Percentiles rank a stretch among this genome's conserved stretches.
Conservation (phyloP, 2,113 vertebrate genomes). For the Pao palembangensis region DNA sequence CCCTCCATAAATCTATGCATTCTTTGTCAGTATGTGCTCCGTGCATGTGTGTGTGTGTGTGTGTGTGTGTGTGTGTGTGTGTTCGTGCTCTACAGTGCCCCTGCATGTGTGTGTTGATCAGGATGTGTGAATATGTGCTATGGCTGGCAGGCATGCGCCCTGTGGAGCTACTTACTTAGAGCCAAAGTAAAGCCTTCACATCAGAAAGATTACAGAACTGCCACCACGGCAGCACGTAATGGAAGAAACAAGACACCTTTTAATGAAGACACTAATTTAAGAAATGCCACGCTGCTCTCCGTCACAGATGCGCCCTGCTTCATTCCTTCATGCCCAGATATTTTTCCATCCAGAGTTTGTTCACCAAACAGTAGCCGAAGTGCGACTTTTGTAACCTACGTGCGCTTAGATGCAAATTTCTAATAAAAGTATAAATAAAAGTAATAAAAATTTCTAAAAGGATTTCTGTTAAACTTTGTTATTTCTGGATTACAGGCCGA, state of each 20-base stretch:
- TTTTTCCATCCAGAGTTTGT: no score
- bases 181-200: slow-evolving; percentile 63
- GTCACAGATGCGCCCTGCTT: no score
- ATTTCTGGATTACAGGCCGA: not conserved
- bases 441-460: not conserved
- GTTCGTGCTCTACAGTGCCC: slow-evolving; percentile 2
- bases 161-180: slow-evolving; percentile 35
- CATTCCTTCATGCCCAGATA: no score
- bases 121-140: slow-evolving; percentile 18
- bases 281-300: slow-evolving; percentile 53
- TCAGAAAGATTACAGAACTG: slow-evolving; percentile 58
- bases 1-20: slow-evolving; percentile 65
- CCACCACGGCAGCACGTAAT: slow-evolving; percentile 51
- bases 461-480: not conserved
- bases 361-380: not conserved
- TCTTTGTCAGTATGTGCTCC: slow-evolving; percentile 4
- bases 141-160: slow-evolving; percentile 28
- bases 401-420: no score
- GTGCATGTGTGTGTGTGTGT: not conserved
- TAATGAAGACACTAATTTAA: slow-evolving; percentile 72
- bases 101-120: slow-evolving; percentile 11
- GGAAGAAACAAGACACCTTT: slow-evolving; percentile 66
- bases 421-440: no score
- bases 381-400: not conserved
- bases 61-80: not conserved